Percentiles rank a stretch among this genome's conserved stretches.
phyloP scores from a whole-genome alignment of 1,140 invertebrate genomes.

The Sitophilus oryzae region DNA sequence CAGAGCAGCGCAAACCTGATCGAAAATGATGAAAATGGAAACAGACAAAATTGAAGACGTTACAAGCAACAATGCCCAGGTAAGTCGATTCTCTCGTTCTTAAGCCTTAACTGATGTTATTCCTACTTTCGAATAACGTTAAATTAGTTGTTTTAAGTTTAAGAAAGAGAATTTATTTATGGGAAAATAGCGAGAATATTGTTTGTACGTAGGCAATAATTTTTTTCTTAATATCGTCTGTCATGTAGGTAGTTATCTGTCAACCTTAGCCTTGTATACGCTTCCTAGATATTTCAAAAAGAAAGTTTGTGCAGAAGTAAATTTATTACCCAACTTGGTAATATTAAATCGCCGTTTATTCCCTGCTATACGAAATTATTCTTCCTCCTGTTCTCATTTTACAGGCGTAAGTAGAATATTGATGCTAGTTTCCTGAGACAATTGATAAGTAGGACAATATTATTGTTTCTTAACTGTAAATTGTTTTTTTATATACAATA shows the following conservation, averaged over 20 bases:
- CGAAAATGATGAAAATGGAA: slow-evolving; percentile 58
- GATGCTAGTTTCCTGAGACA: not conserved
- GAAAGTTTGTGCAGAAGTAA: slow-evolving; percentile 5
- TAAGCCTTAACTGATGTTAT: too few relatives aligned
- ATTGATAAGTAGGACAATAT: slow-evolving; percentile 16
- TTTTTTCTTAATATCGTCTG: slow-evolving; percentile 21
- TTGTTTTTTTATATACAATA: slow-evolving; percentile 10
- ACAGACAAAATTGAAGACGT: slow-evolving; percentile 60
- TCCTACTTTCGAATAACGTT: too few relatives aligned
- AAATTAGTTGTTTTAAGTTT: not conserved
- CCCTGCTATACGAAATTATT: too few relatives aligned
- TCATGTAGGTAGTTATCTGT: slow-evolving; percentile 24
- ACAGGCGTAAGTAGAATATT: too few relatives aligned
- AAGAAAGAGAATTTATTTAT: not conserved
- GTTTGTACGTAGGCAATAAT: slow-evolving; percentile 14
- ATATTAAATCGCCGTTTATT: too few relatives aligned
- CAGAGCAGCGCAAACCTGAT: too few relatives aligned
- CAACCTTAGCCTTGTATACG: slow-evolving; percentile 21
- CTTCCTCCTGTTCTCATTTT: too few relatives aligned
- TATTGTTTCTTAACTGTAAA: slow-evolving; percentile 19
- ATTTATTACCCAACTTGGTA: too few relatives aligned
- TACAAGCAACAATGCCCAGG: slow-evolving; percentile 52
- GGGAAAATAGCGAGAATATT: slow-evolving; percentile 8
- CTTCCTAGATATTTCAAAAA: slow-evolving; percentile 14
- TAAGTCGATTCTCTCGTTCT: too few relatives aligned